Conservation (phyloP, 2,113 vertebrate genomes). For the Anarhynchus alexandrinus region DNA sequence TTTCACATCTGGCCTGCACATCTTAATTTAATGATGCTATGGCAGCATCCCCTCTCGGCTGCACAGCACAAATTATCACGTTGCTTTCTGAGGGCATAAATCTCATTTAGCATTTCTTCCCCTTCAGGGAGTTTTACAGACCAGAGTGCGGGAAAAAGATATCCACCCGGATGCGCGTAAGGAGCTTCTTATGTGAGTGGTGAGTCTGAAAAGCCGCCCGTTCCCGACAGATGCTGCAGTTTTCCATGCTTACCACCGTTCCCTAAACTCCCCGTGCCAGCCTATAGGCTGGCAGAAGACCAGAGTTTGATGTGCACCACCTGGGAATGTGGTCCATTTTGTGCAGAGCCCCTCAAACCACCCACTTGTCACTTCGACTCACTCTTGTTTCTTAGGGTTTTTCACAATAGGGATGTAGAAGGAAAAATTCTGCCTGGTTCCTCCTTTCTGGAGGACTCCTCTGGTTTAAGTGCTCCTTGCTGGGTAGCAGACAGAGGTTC, state of each 20-base stretch:
- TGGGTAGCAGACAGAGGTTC: neutral
- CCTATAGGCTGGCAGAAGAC: neutral
- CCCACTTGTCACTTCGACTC: accelerated
- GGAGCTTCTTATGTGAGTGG: neutral
- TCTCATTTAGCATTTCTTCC: slow-evolving; percentile 35
- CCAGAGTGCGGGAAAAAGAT: slow-evolving; percentile 15
- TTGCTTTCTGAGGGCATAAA: slow-evolving; percentile 55
- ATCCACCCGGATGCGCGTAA: neutral
- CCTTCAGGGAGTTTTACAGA: slow-evolving; percentile 39
- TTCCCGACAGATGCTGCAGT: neutral
- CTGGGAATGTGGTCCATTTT: neutral
- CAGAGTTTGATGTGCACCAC: neutral
- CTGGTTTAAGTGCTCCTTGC: neutral
- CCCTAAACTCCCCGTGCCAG: neutral
- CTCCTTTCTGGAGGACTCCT: neutral
- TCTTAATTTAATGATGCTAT: slow-evolving; percentile 62
- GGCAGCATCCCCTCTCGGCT: slow-evolving; percentile 24
- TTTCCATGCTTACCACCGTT: neutral
- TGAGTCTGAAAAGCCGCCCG: neutral
- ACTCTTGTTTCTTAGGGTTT: neutral
- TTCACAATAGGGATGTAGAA: neutral
- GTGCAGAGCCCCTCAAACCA: neutral
- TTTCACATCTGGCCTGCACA: slow-evolving; percentile 51
- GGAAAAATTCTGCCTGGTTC: neutral
- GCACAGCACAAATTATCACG: slow-evolving; percentile 46